Conservation (phyloP, 2,888 invertebrate species). For the Ophion obscuratus region DNA sequence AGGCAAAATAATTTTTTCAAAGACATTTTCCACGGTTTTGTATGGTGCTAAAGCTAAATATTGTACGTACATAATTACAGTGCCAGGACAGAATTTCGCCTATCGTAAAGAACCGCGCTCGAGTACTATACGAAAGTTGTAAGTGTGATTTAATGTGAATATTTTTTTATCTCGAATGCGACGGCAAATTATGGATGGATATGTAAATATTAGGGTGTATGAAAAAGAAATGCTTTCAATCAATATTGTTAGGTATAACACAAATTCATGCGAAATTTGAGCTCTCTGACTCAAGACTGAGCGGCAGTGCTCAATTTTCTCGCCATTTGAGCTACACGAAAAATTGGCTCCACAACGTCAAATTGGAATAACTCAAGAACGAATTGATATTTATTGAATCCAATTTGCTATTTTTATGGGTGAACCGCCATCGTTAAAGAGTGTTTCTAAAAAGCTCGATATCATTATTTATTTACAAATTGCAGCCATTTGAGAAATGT, state of each 20-base stretch:
- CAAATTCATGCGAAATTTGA: neutral
- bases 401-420: no score
- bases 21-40: constrained; percentile 22
- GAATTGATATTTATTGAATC: no score
- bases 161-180: neutral
- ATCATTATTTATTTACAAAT: no score
- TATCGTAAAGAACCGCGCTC: constrained; percentile 45
- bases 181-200: neutral
- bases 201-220: neutral
- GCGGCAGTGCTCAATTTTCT: neutral
- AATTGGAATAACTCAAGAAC: no score
- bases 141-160: constrained; percentile 17
- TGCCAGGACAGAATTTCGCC: constrained; percentile 58
- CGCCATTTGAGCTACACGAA: no score
- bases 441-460: no score
- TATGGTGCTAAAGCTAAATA: constrained; percentile 50
- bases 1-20: constrained; percentile 12
- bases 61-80: constrained; percentile 57
- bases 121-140: constrained; percentile 18
- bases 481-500: no score
- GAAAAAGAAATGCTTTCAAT: neutral
- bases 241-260: neutral
- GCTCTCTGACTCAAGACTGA: neutral
- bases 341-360: neutral
- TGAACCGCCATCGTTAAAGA: no score